phyloP scores from a whole-genome alignment of 2,888 invertebrate species.

The Neocrepidodera transversa region DNA sequence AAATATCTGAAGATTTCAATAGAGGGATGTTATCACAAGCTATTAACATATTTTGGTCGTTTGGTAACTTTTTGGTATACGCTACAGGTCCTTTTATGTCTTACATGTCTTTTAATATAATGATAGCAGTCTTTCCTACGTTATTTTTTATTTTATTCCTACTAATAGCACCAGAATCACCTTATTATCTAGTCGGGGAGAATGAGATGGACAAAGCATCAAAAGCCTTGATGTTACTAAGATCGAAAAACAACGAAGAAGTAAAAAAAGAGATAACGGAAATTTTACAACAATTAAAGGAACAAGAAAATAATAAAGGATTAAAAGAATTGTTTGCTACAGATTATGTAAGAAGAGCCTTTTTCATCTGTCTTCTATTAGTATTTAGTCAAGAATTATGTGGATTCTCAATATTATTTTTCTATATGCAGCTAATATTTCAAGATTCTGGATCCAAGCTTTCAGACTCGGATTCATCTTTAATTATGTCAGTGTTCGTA shows the following conservation, averaged over 20 bases:
- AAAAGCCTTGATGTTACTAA: slow-evolving; percentile 69
- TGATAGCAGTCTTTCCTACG: slow-evolving; percentile 57
- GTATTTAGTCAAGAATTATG: slow-evolving; percentile 77
- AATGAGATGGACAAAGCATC: slow-evolving; percentile 69
- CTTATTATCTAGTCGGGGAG: slow-evolving; percentile 70
- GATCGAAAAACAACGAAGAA: slow-evolving; percentile 69
- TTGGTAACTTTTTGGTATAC: slow-evolving; percentile 74
- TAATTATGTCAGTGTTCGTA: slow-evolving; percentile 79
- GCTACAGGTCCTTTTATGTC: slow-evolving; percentile 73
- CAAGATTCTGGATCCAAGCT: slow-evolving; percentile 68
- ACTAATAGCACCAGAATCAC: slow-evolving; percentile 73
- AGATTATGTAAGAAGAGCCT: slow-evolving; percentile 71
- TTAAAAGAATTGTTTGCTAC: slow-evolving; percentile 60
- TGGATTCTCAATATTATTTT: slow-evolving; percentile 22
- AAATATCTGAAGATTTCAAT: slow-evolving; percentile 77
- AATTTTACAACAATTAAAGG: slow-evolving; percentile 35
- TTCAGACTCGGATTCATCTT: slow-evolving; percentile 71
- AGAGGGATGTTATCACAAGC: slow-evolving; percentile 73
- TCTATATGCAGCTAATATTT: slow-evolving; percentile 75
- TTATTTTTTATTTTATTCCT: slow-evolving; percentile 68
- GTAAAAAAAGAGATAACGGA: slow-evolving; percentile 66
- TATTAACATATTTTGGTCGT: slow-evolving; percentile 73
- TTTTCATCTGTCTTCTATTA: slow-evolving; percentile 69
- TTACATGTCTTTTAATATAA: slow-evolving; percentile 68
- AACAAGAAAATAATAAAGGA: slow-evolving; percentile 43